phyloP scores from a whole-genome alignment of 2,888 invertebrate genomes.

The Prosapia bicincta region DNA sequence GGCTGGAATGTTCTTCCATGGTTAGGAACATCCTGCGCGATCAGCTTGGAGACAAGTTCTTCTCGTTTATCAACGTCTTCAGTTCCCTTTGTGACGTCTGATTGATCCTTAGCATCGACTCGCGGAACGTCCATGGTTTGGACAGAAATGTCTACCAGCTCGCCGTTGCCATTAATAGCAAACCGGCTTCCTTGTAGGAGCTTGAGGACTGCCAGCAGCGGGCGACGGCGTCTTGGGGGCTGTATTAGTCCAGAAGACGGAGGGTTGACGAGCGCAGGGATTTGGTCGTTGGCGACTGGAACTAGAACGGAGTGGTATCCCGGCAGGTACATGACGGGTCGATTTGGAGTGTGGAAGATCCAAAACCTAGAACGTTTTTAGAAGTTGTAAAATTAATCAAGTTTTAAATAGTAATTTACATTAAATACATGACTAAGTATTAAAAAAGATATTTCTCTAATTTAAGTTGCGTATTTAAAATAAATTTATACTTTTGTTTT shows the following conservation, averaged over 20 bases:
- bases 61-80: neutral
- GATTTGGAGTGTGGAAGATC: conserved; percentile 23
- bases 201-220: conserved; percentile 16
- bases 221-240: conserved; percentile 24
- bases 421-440: too few species aligned
- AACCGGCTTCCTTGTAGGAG: conserved; percentile 10
- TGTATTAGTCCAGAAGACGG: neutral
- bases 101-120: neutral
- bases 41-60: neutral
- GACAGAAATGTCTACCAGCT: neutral
- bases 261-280: neutral
- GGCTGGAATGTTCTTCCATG: neutral
- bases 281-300: conserved; percentile 27
- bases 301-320: conserved; percentile 34
- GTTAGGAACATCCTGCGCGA: neutral
- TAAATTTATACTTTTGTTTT: too few species aligned
- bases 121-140: neutral
- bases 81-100: neutral
- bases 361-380: conserved; percentile 30
- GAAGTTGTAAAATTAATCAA: too few species aligned
- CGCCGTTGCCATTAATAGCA: neutral
- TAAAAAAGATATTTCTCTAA: too few species aligned
- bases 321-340: conserved; percentile 42
- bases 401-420: too few species aligned
- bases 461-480: too few species aligned